Conservation (phyloP, 2,797 vertebrate species). For the Varecia variegata region DNA sequence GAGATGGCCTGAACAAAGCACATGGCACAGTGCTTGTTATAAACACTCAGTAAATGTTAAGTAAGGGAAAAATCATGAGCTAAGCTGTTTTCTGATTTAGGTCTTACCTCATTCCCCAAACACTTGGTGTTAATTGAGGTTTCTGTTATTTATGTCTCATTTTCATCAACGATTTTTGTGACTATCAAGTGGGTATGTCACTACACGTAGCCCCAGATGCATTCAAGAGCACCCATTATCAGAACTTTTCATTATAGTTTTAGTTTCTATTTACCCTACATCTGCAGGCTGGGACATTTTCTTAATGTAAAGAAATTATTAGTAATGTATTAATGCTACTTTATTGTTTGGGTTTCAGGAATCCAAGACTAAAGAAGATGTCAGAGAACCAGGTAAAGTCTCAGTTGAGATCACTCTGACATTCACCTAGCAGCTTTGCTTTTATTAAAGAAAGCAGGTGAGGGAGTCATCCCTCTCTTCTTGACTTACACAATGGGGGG, state of each 20-base stretch:
- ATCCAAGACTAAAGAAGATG: not conserved
- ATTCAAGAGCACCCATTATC: not conserved
- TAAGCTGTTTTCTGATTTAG: not conserved
- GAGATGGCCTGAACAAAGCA: not conserved
- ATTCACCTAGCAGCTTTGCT: not conserved
- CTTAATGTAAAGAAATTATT: conserved; percentile 2
- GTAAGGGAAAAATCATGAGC: not conserved
- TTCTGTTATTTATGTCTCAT: not conserved
- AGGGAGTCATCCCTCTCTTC: not conserved
- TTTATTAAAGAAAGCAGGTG: not conserved
- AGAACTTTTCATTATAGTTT: not conserved
- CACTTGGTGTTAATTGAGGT: not conserved
- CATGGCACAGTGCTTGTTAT: not conserved
- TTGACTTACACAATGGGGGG: not conserved
- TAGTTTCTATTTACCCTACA: not conserved
- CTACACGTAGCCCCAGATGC: not conserved
- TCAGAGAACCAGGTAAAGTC: conserved; percentile 70
- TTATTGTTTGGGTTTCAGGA: conserved; percentile 78
- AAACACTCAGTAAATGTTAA: not conserved
- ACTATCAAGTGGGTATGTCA: not conserved
- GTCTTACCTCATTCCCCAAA: not conserved
- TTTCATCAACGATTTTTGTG: not conserved
- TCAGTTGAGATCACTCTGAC: not conserved
- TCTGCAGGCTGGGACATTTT: not conserved
- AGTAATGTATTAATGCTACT: conserved; percentile 55